Base-by-base conservation (phyloP, 92 coral and sea anemone species). In the Actinernus sp. region DNA sequence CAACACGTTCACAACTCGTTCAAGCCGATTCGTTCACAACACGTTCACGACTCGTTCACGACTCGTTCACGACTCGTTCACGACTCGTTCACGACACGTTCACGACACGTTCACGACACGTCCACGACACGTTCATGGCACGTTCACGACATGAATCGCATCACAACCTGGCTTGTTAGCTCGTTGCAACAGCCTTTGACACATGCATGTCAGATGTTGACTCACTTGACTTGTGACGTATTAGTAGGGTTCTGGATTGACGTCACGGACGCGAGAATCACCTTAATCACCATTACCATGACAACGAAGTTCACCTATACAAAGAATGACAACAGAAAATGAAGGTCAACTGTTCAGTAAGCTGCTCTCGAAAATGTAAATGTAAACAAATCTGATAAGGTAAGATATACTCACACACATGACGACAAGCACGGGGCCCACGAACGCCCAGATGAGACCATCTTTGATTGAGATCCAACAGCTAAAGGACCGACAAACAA, bases 371-470 rank as follows among this genome's bases (percentile, higher is more conserved):
- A 20, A 22, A 33, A 30, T 47, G 28, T 44, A 8, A 7, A 27
- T 8, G n/a, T 0, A 16, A 36, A 6, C 43, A 26, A 33, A 7
- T 2, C 10, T 11, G 0, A 48, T 31, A 25, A 26, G 8, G 16
- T 41, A 49, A 12, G 0, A 18, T 37, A 13, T 39, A 60, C 98
- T 63, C 69, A 93, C 98, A 55, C 47, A 25, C 74, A 90, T 76
- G 4, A 93, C 69, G 32, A 82, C 37, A 20, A 93, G 85, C 5
- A 93, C 97, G 1, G 98, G 98, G 11, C 76, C 90, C 36, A 90
- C 91, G 55, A 93, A 93, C 1, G 98, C 98, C 98, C 98, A 93
- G 34, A 93, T 90, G 3, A 93, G 77, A 4, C 98, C 98, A 45
- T 79, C 30, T 9, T 67, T 66, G 26, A 84, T 76, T 13, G 98